Evolutionary conservation across 2,113 vertebrate genomes (phyloP), one percentile per base, ranked within the genome.

Genomic region (Odocoileus virginianus): DNA sequence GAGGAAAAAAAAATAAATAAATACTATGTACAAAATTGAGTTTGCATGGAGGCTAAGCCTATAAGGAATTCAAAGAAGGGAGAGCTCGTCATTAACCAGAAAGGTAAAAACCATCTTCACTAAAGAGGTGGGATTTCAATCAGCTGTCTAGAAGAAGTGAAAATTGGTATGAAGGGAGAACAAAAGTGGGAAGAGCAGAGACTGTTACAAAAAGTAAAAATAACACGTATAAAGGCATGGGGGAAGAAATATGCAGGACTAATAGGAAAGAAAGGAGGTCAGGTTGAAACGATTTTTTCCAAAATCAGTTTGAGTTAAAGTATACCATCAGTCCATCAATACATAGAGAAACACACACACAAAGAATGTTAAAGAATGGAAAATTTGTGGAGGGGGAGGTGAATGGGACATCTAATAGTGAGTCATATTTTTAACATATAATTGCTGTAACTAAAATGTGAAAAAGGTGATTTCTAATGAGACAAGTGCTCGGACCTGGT

Each of bases 41-140:
- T 86, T 85, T 85, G 2, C 33, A n/a, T 7, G n/a, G 17, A 87
- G 21, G 4, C 36, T 83, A 45, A 78, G 6, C 6, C 83, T 89
- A 0, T 60, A 47, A 52, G 54, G 16, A 58, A 58, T 36, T 79
- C 21, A 71, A 81, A 95, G 43, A 89, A 88, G 3, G 64, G 6
- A 91, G 92, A 93, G 6, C 2, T 64, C 54, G 2, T 71, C 14
- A 30, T 86, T 71, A 94, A 86, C 15, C 28, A 71, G 9, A 89
- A 96, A 89, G 57, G 14, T 61, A 87, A 95, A 90, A 85, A 43
- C 27, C 17, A 64, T 94, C n/a, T 95, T 89, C 23, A 92, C 36
- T 87, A 87, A 85, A 96, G 27, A 43, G 43, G 1, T 36, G 13
- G 11, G 2, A 28, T 79, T 57, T 64, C 17, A 82, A 13, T 79